Evolutionary conservation across 64 coral and sea anemone species (phyloP).

Genomic region (Exaiptasia diaphana): DNA sequence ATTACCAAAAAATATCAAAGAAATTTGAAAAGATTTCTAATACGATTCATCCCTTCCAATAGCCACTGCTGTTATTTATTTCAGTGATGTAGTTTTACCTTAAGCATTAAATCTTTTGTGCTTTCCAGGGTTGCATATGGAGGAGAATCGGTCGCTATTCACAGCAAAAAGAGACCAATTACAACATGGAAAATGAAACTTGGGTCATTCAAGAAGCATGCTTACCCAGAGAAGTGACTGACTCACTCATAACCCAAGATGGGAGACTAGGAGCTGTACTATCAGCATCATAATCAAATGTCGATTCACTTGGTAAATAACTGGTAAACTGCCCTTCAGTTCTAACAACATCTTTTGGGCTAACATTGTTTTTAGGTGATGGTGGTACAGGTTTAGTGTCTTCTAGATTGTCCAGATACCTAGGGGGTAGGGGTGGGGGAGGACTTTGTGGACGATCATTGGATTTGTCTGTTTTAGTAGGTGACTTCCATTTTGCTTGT

Average conservation of each 20-base stretch:
- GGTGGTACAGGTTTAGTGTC: conserved; percentile 2
- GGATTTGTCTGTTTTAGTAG: too few species aligned
- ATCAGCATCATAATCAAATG: conserved; percentile 27
- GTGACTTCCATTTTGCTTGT: conserved; percentile 17
- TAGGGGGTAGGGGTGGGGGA: conserved; percentile 64
- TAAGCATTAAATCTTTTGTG: neutral
- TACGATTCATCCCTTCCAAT: neutral
- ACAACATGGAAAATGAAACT: neutral
- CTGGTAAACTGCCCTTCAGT: conserved; percentile 54
- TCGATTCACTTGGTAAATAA: conserved; percentile 29
- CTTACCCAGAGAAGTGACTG: neutral
- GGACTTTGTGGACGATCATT: neutral
- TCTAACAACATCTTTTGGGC: conserved; percentile 20
- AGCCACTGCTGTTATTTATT: too few species aligned
- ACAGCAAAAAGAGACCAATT: neutral
- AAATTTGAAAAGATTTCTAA: neutral
- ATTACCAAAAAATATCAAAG: neutral
- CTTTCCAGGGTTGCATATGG: conserved; percentile 78
- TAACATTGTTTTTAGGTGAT: conserved; percentile 3
- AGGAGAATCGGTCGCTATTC: conserved; percentile 69
- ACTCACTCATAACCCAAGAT: conserved; percentile 7
- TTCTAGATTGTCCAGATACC: conserved; percentile 26
- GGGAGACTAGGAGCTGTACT: conserved; percentile 9
- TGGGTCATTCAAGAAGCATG: neutral
- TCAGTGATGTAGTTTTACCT: too few species aligned